phyloP scores from a whole-genome alignment of 2,888 invertebrate genomes.

The Gastrophysa polygoni region DNA sequence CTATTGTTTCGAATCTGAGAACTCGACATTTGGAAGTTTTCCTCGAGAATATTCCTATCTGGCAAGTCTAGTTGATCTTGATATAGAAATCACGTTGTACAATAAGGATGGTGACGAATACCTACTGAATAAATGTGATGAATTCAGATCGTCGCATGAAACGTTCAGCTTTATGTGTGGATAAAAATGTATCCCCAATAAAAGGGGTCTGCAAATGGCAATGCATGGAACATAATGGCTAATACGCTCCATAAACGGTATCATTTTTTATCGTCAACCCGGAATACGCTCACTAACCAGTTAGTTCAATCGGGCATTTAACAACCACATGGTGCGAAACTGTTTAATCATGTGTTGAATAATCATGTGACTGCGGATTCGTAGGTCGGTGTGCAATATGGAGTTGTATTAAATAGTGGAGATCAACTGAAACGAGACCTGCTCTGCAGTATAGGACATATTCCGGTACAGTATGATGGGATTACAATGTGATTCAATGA shows the following conservation, averaged over 20 bases:
- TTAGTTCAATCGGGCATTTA: background rate
- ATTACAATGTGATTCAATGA: no score
- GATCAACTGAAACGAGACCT: no score
- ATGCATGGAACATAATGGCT: constrained; percentile 4
- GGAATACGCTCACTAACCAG: background rate
- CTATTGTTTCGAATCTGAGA: no score
- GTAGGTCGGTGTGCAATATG: no score
- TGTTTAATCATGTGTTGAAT: background rate
- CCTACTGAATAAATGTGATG: background rate
- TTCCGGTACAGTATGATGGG: no score
- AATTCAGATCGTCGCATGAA: background rate
- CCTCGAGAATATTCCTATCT: no score
- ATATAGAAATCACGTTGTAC: no score
- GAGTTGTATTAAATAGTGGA: no score
- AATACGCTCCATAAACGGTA: constrained; percentile 4
- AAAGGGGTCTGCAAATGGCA: background rate
- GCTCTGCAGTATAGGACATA: no score
- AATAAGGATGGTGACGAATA: no score
- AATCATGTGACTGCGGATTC: background rate
- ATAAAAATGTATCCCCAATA: background rate
- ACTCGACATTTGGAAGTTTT: no score
- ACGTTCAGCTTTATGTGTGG: background rate
- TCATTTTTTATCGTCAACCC: constrained; percentile 1
- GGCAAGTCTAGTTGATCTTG: no score
- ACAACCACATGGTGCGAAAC: background rate